Percentiles rank a stretch among this genome's conserved stretches.
Conservation (phyloP, 2,888 invertebrate genomes). For the Cepaea hortensis region DNA sequence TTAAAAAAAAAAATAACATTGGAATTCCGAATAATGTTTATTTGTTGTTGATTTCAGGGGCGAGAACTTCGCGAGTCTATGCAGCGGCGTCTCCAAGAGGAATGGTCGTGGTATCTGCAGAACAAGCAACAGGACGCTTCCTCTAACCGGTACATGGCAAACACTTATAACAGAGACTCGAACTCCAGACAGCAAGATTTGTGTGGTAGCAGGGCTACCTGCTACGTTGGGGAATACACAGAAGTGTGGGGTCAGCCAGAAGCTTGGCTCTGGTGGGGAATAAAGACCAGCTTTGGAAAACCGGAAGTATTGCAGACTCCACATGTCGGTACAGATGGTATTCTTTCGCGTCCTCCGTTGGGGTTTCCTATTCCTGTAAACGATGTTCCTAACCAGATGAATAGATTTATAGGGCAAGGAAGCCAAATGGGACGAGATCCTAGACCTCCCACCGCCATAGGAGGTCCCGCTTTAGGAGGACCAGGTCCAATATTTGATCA, state of each 20-base stretch:
- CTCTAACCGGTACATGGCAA: too few relatives aligned
- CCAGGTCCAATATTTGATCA: constrained; percentile 15
- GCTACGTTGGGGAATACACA: constrained; percentile 44
- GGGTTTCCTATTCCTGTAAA: neutral
- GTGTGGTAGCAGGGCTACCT: constrained; percentile 14
- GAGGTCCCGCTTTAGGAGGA: neutral
- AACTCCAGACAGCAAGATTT: neutral
- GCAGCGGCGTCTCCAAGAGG: constrained; percentile 41
- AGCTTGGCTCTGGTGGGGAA: constrained; percentile 47
- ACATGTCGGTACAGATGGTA: neutral
- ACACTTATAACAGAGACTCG: neutral
- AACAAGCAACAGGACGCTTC: neutral
- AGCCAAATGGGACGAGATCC: neutral
- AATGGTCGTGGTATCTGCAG: constrained; percentile 33
- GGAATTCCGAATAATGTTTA: too few relatives aligned
- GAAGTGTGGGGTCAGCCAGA: constrained; percentile 21
- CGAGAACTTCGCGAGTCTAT: constrained; percentile 27
- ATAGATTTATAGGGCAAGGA: neutral
- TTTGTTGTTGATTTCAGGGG: constrained; percentile 15
- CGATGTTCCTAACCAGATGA: constrained; percentile 1
- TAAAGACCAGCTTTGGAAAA: neutral
- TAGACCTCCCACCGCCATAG: neutral
- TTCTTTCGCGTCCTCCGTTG: neutral
- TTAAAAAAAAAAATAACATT: too few relatives aligned
- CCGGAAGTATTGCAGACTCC: neutral